A percentile compares a stretch with the other conserved stretches of the same genome.
Conservation (phyloP, 2,797 vertebrate genomes). For the Delichon dasypus region DNA sequence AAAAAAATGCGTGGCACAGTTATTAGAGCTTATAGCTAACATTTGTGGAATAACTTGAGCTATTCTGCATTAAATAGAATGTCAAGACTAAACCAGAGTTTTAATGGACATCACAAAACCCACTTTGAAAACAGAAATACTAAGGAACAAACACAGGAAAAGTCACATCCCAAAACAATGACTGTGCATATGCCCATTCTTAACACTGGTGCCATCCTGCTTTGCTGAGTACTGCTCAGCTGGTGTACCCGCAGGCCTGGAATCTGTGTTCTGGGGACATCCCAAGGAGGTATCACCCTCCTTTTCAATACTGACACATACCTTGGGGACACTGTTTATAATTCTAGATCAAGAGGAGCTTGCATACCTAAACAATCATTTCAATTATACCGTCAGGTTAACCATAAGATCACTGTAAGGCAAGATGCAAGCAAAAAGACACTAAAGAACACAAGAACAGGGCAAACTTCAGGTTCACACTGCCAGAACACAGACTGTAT, state of each 20-base stretch:
- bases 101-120: background rate
- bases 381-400: background rate
- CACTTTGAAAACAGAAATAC: background rate
- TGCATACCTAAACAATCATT: background rate
- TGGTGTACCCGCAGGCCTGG: background rate
- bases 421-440: background rate
- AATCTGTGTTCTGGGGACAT: background rate
- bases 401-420: background rate
- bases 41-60: background rate
- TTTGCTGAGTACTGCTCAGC: background rate
- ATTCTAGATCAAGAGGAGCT: background rate
- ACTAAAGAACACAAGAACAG: background rate
- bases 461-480: background rate
- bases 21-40: background rate
- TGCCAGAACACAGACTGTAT: fast-evolving
- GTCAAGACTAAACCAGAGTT: background rate
- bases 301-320: background rate
- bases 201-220: background rate
- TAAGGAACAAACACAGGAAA: background rate
- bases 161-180: background rate
- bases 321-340: background rate
- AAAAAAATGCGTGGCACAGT: background rate
- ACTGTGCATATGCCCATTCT: too few relatives aligned
- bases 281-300: background rate
- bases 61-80: background rate